Base-by-base conservation (phyloP, 2,113 vertebrate species). In the Calyptomena viridis region DNA sequence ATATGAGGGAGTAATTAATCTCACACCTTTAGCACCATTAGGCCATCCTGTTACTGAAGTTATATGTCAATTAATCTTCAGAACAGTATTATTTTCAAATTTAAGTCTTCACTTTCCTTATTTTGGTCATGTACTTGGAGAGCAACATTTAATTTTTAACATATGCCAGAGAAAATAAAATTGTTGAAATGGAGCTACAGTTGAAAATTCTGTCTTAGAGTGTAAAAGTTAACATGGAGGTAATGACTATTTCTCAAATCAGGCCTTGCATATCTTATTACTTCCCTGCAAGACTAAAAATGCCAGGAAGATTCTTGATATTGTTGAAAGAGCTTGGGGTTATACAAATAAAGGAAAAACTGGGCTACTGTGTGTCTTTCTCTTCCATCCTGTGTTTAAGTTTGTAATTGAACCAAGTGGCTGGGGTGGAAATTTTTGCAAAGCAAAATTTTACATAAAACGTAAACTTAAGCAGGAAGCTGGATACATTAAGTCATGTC, bases 1-100 rank as follows among this genome's bases (percentile, higher is more conserved):
- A 92, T 97, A 71, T 76, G 56, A 94, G 39, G 27, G 67, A 96
- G 22, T 47, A 97, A 97, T 97, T 97, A 96, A 96, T 97, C 90
- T 97, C 55, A 82, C 22, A 72, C 94, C 69, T 96, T 96, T 75
- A 92, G 47, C 67, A 96, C 93, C 68, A 95, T 94, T 95, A 95
- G 53, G 9, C 74, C 52, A 73, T 94, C 90, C 46, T 92, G 44
- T 82, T 96, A 90, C 87, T 95, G 62, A 31, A 89, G 28, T 83
- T 96, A 33, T 80, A 46, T 73, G 59, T 94, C 82, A 90, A 67
- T 97, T 94, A 79, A 81, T 89, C 40, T 96, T 96, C 76, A 83
- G 85, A 73, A 90, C 86, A 90, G 25, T 91, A 87, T 93, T 87
- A 72, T 94, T 98, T 97, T 74, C 50, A 93, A 96, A 95, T 96